Evolutionary conservation across 1,140 invertebrate genomes (phyloP), one percentile per base, ranked within the genome.

Genomic region (Neomicropteryx cornuta): DNA sequence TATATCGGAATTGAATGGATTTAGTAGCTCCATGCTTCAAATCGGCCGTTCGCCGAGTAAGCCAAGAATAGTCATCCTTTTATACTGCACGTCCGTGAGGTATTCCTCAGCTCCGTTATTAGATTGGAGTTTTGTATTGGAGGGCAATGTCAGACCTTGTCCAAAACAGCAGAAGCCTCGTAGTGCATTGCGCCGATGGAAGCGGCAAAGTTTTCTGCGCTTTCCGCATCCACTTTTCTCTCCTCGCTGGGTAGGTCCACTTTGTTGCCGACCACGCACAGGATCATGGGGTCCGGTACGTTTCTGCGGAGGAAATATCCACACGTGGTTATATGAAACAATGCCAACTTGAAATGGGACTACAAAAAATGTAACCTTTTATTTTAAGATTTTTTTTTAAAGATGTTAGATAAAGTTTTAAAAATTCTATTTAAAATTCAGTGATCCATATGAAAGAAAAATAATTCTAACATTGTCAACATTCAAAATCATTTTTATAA

Each of bases 251-350:
- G 59, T 43, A 91, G 58, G 59, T 93, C 88, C 41, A 75, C 72
- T 58, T 93, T 92, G 56, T 91, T 93, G 2, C 87, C 87, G 17
- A 90, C 78, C n/a, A 93, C 61, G 1, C 77, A 78, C 1, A 90
- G 53, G 11, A 87, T 75, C 62, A 91, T 76, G 1, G 77, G 64
- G 37, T 80, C 76, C 22, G 81, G 75, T 0, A 87, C 77, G 51
- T 88, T 86, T 32, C 77, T 72, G 50, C 5, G 51, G 50, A 41
- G 28, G 22, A 45, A 22, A 29, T 34, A 29, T 33, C 24, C 10
- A 14, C 18, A 3, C n/a, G n/a, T n/a, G n/a, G n/a, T n/a, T n/a
- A n/a, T n/a, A n/a, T n/a, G n/a, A n/a, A 18, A 8, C 14, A 18
- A 31, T 5, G 5, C 18, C 4, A 5, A 31, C n/a, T 31, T n/a